Base-by-base conservation (phyloP, 2,113 vertebrate genomes). In the Dolichallabes microphthalmus region DNA sequence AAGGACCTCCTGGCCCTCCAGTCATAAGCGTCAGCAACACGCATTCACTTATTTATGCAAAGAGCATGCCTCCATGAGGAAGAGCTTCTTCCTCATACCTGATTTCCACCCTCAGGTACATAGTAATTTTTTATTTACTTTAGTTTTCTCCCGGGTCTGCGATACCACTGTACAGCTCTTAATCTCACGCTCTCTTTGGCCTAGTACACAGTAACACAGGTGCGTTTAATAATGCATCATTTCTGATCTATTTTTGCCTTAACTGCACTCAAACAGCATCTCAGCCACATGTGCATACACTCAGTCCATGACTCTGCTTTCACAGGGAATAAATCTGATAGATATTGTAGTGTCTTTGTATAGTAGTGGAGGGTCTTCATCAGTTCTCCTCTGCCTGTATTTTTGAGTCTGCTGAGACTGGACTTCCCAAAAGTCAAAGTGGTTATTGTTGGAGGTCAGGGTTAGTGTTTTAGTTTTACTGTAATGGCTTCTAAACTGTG, bases 1-100 rank as follows among this genome's bases (percentile, higher is more conserved):
- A 61, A 63, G 76, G 73, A 75, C 61, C 81, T 77, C 25, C 15
- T 19, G 30, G 45, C 58, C 71, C n/a, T 13, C 53, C 39, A 69
- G 60, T 82, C 52, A 87, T 78, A 78, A 68, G 79, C n/a, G 76
- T 80, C 82, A 85, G 74, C 73, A 78, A 73, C 66, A 76, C 39
- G 58, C 76, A 60, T 19, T 22, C 50, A 63, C 32, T 61, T 45
- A 76, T 75, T 83, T 27, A 30, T 4, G 45, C 45, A 39, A 35
- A 39, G 1, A 35, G 13, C 68, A 32, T 27, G 57, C n/a, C n/a
- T n/a, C n/a, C n/a, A n/a, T n/a, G n/a, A n/a, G n/a, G n/a, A n/a
- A n/a, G n/a, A n/a, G n/a, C n/a, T 68, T 60, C 60, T 30, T 30
- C n/a, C 63, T 55, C 19, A 39, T 53, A 82, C 14, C 53, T 20